phyloP scores from a whole-genome alignment of 2,113 vertebrate genomes.

The Octodon degus region DNA sequence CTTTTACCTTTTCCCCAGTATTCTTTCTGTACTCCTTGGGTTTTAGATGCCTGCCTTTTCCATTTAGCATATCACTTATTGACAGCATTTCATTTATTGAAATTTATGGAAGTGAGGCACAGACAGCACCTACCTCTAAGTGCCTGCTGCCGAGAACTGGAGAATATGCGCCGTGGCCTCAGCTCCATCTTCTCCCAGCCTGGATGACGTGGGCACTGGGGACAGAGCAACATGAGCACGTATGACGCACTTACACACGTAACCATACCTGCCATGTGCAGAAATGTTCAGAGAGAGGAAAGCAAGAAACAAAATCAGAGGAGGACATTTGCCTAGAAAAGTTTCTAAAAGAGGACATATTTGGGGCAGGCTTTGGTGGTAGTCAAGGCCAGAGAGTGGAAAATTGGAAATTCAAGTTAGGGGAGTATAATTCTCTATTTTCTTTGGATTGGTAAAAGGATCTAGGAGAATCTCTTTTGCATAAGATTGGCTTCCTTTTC shows the following conservation, averaged over 20 bases:
- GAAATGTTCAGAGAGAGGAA: background rate
- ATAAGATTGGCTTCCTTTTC: background rate
- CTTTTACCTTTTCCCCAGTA: background rate
- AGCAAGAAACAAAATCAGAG: background rate
- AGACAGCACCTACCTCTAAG: background rate
- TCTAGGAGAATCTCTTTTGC: background rate
- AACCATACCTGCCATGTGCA: background rate
- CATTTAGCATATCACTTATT: background rate
- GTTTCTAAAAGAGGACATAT: slow-evolving; percentile 26
- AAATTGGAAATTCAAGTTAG: background rate
- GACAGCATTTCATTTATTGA: background rate
- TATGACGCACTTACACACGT: too few relatives aligned
- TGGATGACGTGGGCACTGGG: fast-evolving
- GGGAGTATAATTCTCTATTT: background rate
- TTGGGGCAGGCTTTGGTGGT: background rate
- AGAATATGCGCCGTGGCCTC: fast-evolving
- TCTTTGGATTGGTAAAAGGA: background rate
- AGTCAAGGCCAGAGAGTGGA: background rate
- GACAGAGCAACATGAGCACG: background rate
- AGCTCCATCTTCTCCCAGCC: background rate
- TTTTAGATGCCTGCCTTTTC: background rate
- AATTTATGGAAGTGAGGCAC: background rate
- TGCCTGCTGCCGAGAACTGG: background rate
- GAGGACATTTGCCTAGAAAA: background rate
- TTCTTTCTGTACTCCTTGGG: background rate